Evolutionary conservation across 2,888 invertebrate genomes (phyloP), one percentile per base, ranked within the genome.

Genomic region (Blera fallax): DNA sequence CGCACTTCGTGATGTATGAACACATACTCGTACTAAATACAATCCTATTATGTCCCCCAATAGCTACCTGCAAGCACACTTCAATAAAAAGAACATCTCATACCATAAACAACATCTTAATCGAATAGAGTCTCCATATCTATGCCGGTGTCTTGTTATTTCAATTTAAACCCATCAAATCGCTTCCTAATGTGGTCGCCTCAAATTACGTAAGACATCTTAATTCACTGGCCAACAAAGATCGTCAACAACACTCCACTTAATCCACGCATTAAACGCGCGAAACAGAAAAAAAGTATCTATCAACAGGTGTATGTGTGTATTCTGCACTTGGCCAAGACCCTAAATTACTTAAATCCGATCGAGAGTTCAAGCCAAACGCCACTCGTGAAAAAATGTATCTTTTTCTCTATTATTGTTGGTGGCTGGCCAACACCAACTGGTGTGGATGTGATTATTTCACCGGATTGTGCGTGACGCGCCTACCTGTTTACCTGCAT

Each of bases 311-410:
- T 29, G 34, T 32, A 37, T 24, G 3, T 29, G n/a, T 37, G 14
- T 34, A 52, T 21, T 45, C 54, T 77, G 52, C 74, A 80, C 79
- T 80, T 84, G 74, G 69, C 80, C 84, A 80, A 80, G 84, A 80
- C 84, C 84, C 79, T 80, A 80, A 69, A 70, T 56, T 70, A 52
- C 58, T 70, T 37, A 76, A 65, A 74, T 70, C 58, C 40, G 43
- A 74, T 70, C 32, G 52, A 37, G 58, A 80, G 69, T 70, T 80
- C 84, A 76, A 70, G 54, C 78, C 21, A 62, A n/a, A 78, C 65
- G 52, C 43, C 67, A 27, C 29, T 24, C 16, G 40, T 65, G 54
- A 64, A 43, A 24, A 65, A 24, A 45, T 24, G 37, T 78, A 16
- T 43, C 16, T 29, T n/a, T 37, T 34, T 21, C 27, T n/a, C 54